These are phyloP conservation scores for Blomia tropicalis DNA, from an alignment of 2,888 invertebrate species.

Conservation along the genomic window DNA sequence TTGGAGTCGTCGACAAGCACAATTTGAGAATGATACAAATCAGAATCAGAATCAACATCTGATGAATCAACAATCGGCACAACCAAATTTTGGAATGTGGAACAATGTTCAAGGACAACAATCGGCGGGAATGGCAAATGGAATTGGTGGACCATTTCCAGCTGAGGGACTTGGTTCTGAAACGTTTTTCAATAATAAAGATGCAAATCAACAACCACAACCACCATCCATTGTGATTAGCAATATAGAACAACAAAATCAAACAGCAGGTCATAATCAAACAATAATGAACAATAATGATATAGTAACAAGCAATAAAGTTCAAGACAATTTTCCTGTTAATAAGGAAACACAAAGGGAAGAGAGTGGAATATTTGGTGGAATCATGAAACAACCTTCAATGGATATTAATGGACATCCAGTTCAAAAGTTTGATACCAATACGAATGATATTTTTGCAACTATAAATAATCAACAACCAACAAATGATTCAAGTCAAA, in stretches of 20 bases:
- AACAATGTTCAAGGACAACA: neutral
- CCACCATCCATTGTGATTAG: slow-evolving; percentile 7
- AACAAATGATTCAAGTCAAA: slow-evolving; percentile 16
- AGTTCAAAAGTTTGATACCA: neutral
- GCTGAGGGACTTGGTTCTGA: too few relatives aligned
- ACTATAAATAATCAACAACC: slow-evolving; percentile 11
- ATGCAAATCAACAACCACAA: neutral
- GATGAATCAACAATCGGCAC: neutral
- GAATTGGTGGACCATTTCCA: too few relatives aligned
- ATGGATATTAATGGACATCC: too few relatives aligned
- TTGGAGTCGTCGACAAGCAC: slow-evolving; percentile 6
- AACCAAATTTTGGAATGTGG: neutral
- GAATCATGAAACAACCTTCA: too few relatives aligned
- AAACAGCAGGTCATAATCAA: neutral
- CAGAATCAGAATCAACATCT: neutral
- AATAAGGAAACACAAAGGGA: neutral
- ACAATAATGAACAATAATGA: neutral
- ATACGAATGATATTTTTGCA: neutral
- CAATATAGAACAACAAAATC: neutral
- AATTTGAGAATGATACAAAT: slow-evolving; percentile 6
- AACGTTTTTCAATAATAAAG: neutral
- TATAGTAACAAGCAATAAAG: neutral
- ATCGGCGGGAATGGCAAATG: neutral
- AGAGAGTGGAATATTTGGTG: neutral
- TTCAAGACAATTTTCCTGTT: neutral